Base-by-base conservation (phyloP, 1,140 invertebrate species). In the Mylabris phalerata region DNA sequence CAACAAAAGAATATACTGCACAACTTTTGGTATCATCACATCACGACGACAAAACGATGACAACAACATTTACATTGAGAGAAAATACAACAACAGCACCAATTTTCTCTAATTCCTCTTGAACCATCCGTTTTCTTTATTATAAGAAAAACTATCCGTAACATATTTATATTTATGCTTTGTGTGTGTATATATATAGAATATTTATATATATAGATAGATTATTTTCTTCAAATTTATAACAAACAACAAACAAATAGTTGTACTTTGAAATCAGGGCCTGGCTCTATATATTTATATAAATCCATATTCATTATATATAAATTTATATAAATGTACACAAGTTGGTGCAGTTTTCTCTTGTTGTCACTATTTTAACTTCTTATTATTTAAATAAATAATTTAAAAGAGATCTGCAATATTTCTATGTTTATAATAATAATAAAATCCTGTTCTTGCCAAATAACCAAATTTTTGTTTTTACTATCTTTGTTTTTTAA, bases 261-360 rank as follows among this genome's bases (percentile, higher is more conserved):
- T 73, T 73, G 72, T 73, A 73, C 72, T 73, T 67, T 73, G 57
- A 72, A 72, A 73, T 72, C 72, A 73, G 72, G 72, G 72, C 67
- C 70, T 71, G 72, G 72, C 63, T 71, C 61, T 40, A 57, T 50
- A 48, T 46, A 19, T 32, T 32, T 32, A 32, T 7, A 32, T 32
- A 32, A 32, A 32, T 32, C 32, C 7, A 32, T 32, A 47, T 4
- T 39, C 38, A 39, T 39, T 32, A 39, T 48, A 38, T 44, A 25
- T 26, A 32, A 45, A 25, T 19, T n/a, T 40, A 9, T 10, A 26
- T 24, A 26, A 40, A 47, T 26, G 40, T n/a, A 42, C 42, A 6
- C 27, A 9, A 44, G 10, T 26, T 42, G 9, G n/a, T 39, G 39
- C n/a, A 9, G n/a, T 38, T 49, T 32, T 32, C 7, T 32, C 32